Conservation (phyloP, 2,888 invertebrate genomes). For the Eremobia ochroleuca region DNA sequence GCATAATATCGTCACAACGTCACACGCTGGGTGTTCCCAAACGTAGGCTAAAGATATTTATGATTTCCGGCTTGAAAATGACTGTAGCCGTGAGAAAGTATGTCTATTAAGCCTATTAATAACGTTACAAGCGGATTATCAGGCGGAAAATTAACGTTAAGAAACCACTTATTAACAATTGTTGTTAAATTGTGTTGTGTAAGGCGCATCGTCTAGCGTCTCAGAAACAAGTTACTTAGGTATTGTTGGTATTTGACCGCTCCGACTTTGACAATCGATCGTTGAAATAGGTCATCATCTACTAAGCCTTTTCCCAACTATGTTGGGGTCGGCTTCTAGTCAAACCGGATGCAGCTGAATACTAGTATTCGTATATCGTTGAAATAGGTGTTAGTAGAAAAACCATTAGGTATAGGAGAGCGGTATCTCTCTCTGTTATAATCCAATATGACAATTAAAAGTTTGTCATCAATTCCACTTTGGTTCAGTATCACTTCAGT, state of each 20-base stretch:
- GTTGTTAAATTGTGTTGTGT: conserved; percentile 56
- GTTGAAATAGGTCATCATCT: neutral
- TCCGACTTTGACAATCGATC: conserved; percentile 7
- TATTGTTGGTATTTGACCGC: conserved; percentile 33
- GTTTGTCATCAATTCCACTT: neutral
- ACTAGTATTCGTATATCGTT: too few relatives aligned
- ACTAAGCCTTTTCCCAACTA: too few relatives aligned
- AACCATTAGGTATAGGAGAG: neutral
- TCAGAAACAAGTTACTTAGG: conserved; percentile 47
- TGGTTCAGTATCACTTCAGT: neutral
- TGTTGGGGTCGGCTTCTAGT: too few relatives aligned
- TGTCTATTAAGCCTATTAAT: conserved; percentile 51
- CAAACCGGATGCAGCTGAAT: too few relatives aligned
- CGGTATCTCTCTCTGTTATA: neutral
- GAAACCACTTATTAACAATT: conserved; percentile 66
- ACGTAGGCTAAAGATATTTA: conserved; percentile 39
- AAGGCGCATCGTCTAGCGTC: conserved; percentile 51
- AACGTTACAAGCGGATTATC: conserved; percentile 60
- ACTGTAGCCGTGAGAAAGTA: conserved; percentile 77
- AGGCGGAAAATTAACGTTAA: conserved; percentile 66
- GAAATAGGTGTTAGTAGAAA: neutral
- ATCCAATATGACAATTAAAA: neutral
- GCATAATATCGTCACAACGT: neutral
- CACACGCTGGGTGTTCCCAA: conserved; percentile 13
- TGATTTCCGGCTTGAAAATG: conserved; percentile 44